Evolutionary conservation across 2,888 invertebrate species (phyloP), one percentile per base, ranked within the genome.

Genomic region (Tipula confusa): DNA sequence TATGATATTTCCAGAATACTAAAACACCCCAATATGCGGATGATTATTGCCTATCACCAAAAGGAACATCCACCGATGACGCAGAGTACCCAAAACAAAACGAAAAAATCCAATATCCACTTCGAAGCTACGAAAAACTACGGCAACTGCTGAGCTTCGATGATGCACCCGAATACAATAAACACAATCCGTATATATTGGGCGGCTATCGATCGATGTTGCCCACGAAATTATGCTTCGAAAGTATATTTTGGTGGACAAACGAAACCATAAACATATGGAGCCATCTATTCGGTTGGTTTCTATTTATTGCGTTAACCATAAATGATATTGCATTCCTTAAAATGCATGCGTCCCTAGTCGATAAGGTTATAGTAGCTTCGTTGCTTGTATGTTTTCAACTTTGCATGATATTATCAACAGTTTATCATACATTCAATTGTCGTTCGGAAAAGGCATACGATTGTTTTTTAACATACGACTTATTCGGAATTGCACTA

Each of bases 191-290:
- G 2, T 97, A 91, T 88, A 97, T 98, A 86, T 91, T 93, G 84
- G 92, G 93, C 86, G 98, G 98, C 11, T 98, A 98, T 88, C 92
- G 97, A 87, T 95, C 95, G 86, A 92, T 94, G 86, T 91, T 97
- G 83, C 94, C 95, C 5, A 94, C 95, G n/a, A 93, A 93, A 88
- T 90, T 96, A 86, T 97, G 97, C 88, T 90, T 97, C 88, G 96
- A 96, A 91, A 98, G 98, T 89, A 91, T 97, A 88, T 97, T 98
- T 90, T 95, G 97, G 94, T 97, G 97, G 97, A 98, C 96, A 84
- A 98, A 98, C 89, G 98, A 98, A 90, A 98, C 98, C 0, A 89
- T 98, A 88, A 98, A 98, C 88, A 98, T 98, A 88, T 98, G 98
- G 98, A 97, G 97, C 81, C 98, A 98, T 88, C 91, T 98, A 87